phyloP scores from a whole-genome alignment of 2,888 invertebrate genomes.

The Rhorus exstirpatorius region DNA sequence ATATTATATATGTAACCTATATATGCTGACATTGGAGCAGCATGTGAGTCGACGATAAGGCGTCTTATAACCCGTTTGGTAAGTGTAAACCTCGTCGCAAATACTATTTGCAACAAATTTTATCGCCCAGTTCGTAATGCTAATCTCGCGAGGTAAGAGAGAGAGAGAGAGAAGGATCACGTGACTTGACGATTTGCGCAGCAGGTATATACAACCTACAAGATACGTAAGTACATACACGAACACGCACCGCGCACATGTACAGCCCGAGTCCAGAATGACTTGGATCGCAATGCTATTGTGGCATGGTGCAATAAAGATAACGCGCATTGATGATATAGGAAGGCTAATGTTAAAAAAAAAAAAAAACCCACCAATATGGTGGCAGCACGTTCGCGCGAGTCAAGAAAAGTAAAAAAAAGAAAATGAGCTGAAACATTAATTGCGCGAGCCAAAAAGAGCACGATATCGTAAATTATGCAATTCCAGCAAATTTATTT shows the following conservation, averaged over 20 bases:
- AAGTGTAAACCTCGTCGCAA: constrained; percentile 60
- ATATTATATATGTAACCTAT: constrained; percentile 1
- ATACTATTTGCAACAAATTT: constrained; percentile 74
- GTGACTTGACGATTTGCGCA: constrained; percentile 68
- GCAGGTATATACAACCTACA: constrained; percentile 51
- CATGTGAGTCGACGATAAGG: constrained; percentile 50
- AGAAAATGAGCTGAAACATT: background rate
- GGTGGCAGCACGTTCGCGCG: background rate
- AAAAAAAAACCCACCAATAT: background rate
- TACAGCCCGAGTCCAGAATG: constrained; percentile 39
- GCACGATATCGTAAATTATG: background rate
- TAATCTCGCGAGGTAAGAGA: constrained; percentile 64
- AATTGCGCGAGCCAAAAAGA: background rate
- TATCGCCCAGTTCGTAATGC: constrained; percentile 74
- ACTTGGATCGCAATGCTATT: constrained; percentile 65
- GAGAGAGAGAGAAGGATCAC: constrained; percentile 55
- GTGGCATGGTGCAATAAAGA: constrained; percentile 67
- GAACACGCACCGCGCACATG: too few species aligned
- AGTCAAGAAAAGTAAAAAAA: background rate
- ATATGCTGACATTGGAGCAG: constrained; percentile 41
- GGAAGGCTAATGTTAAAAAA: constrained; percentile 18
- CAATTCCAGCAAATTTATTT: background rate
- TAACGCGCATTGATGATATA: constrained; percentile 48
- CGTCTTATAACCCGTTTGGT: constrained; percentile 51
- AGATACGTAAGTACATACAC: constrained; percentile 49